Conservation (phyloP, 2,888 invertebrate genomes). For the Sylvicola cinctus region DNA sequence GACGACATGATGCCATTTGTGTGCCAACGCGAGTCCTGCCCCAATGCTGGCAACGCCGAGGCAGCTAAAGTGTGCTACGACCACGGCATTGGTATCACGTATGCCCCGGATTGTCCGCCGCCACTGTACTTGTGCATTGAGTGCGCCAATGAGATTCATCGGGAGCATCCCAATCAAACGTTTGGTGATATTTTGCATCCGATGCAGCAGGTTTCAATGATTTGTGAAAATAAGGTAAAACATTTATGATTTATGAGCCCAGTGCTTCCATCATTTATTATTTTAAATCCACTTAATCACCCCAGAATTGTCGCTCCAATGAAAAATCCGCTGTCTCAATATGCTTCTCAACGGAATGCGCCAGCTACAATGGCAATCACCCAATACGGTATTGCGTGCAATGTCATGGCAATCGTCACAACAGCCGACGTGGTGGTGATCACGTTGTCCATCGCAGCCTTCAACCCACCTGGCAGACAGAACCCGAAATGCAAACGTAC, state of each 20-base stretch:
- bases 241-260: too few species aligned
- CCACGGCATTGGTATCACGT: constrained; percentile 74
- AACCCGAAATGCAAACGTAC: constrained; percentile 76
- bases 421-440: constrained; percentile 66
- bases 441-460: constrained; percentile 80
- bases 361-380: constrained; percentile 86
- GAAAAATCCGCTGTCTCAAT: constrained; percentile 88
- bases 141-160: constrained; percentile 81
- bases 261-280: too few species aligned
- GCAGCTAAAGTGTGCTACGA: constrained; percentile 88
- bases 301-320: constrained; percentile 78
- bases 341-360: constrained; percentile 93
- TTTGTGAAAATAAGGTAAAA: constrained; percentile 81
- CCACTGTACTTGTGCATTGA: constrained; percentile 91
- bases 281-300: too few species aligned
- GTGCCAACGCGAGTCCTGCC: constrained; percentile 84
- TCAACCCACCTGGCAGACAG: constrained; percentile 75
- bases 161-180: constrained; percentile 65
- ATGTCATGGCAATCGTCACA: constrained; percentile 76
- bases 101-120: constrained; percentile 73
- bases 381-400: constrained; percentile 86
- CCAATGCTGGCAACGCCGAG: constrained; percentile 66
- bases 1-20: constrained; percentile 59
- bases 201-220: constrained; percentile 84
- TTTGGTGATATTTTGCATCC: constrained; percentile 79